phyloP scores from a whole-genome alignment of 2,888 invertebrate species.

The Sylvicola cinctus region DNA sequence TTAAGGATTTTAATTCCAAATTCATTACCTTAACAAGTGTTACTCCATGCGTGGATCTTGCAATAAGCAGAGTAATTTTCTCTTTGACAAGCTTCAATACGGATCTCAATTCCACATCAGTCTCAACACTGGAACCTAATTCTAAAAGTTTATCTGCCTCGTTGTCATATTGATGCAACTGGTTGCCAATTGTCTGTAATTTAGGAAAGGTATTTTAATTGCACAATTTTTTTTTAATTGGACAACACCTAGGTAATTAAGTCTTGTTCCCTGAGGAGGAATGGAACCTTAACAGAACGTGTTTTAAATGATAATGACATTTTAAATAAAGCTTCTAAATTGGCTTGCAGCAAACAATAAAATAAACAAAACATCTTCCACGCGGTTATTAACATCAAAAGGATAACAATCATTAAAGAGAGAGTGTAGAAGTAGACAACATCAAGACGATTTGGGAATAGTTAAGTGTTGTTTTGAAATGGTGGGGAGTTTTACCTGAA shows the following conservation, averaged over 20 bases:
- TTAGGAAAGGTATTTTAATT: constrained; percentile 5
- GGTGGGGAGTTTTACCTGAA: constrained; percentile 44
- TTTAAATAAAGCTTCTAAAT: too few species aligned
- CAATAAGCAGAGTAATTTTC: constrained; percentile 40
- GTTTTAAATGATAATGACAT: too few species aligned
- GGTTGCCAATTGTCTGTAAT: constrained; percentile 44
- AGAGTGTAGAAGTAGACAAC: background rate
- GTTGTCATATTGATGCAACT: constrained; percentile 46
- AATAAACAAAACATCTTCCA: too few species aligned
- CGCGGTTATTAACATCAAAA: constrained; percentile 27
- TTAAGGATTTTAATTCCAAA: too few species aligned
- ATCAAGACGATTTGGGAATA: background rate
- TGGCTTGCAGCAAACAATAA: too few species aligned
- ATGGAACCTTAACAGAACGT: too few species aligned
- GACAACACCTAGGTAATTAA: too few species aligned
- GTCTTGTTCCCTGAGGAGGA: too few species aligned
- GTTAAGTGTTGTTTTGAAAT: too few species aligned
- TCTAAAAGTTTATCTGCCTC: constrained; percentile 42
- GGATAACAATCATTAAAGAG: background rate
- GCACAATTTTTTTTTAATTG: too few species aligned
- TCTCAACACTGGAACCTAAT: constrained; percentile 37
- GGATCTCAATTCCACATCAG: constrained; percentile 27
- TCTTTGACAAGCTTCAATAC: constrained; percentile 27
- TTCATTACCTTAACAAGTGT: constrained; percentile 23
- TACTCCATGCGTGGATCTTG: constrained; percentile 48